Evolutionary conservation across 2,113 vertebrate species (phyloP), one percentile per base, ranked within the genome.

Genomic region (Phaetusa simplex): DNA sequence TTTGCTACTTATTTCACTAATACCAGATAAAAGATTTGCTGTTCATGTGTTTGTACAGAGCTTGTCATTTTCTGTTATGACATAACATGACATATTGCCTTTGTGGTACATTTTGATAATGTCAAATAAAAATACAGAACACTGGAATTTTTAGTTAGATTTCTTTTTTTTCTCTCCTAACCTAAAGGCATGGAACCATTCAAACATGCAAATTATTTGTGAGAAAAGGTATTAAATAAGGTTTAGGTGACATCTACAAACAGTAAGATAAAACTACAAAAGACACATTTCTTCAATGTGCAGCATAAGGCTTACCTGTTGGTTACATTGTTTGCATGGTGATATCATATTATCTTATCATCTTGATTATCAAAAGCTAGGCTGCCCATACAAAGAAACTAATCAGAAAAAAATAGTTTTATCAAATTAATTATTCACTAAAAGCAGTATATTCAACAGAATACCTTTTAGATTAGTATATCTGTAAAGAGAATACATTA

Each of bases 81-180:
- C 74, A 94, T 88, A 88, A 82, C 67, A 78, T 87, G 71, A 78
- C 90, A 94, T 87, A 80, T 89, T 95, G 58, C 58, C 56, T 93
- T 50, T 77, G 61, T 93, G 55, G 70, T 92, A 90, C 61, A 77
- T 91, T 88, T 90, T 95, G 85, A 95, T 87, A 84, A 97, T 93
- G 86, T 92, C 90, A 94, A 88, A 86, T 81, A 86, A 80, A 93
- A 62, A 59, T 77, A 82, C 36, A 84, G 66, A 95, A 94, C 34
- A 82, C 36, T 86, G 29, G 59, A 93, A 79, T 79, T 82, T 66
- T 34, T 91, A 83, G 36, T 67, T 56, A 67, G 40, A 36, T 11
- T 8, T 66, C 59, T 80, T 59, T 61, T 73, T 90, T 71, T 50
- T 52, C 32, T 81, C 15, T 49, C 45, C 88, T 36, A 55, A 38